These are phyloP conservation scores for Colletes collaris DNA, from an alignment of 2,888 invertebrate species.

Conservation along the genomic window DNA sequence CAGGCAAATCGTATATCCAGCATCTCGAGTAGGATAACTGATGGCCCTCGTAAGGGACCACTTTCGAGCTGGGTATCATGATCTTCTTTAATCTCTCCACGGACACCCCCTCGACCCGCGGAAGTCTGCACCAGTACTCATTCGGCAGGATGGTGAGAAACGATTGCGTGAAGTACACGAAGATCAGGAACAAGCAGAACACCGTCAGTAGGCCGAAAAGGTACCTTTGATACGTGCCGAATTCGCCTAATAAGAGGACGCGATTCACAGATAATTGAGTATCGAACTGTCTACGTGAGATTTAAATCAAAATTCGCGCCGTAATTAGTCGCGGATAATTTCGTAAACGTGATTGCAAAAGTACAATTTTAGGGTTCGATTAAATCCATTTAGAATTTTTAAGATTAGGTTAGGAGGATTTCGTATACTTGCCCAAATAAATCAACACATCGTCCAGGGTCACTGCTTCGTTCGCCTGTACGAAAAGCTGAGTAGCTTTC, in stretches of 20 bases:
- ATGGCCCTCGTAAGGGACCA: conserved; percentile 62
- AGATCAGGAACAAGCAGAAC: conserved; percentile 77
- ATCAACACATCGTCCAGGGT: conserved; percentile 69
- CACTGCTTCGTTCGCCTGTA: conserved; percentile 31
- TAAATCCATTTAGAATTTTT: too few relatives aligned
- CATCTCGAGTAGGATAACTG: conserved; percentile 67
- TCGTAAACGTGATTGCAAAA: too few relatives aligned
- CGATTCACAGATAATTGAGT: too few relatives aligned
- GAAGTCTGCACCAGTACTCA: conserved; percentile 77
- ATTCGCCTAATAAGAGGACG: conserved; percentile 72
- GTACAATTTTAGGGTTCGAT: too few relatives aligned
- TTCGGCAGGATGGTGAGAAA: conserved; percentile 77
- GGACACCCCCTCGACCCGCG: conserved; percentile 41
- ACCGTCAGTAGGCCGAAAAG: conserved; percentile 77
- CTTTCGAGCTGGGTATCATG: conserved; percentile 62
- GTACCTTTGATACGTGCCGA: conserved; percentile 78
- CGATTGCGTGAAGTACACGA: conserved; percentile 79
- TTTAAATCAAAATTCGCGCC: too few relatives aligned
- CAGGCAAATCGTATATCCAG: conserved; percentile 69
- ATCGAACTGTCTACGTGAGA: too few relatives aligned
- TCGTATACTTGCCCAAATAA: conserved; percentile 60
- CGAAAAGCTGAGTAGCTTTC: not conserved
- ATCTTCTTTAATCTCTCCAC: conserved; percentile 62
- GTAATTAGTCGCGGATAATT: too few relatives aligned
- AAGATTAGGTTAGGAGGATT: too few relatives aligned